A percentile compares a stretch with the other conserved stretches of the same genome.
These are phyloP conservation scores for Clamator glandarius DNA, from an alignment of 2,797 vertebrate genomes.

Conservation along the genomic window DNA sequence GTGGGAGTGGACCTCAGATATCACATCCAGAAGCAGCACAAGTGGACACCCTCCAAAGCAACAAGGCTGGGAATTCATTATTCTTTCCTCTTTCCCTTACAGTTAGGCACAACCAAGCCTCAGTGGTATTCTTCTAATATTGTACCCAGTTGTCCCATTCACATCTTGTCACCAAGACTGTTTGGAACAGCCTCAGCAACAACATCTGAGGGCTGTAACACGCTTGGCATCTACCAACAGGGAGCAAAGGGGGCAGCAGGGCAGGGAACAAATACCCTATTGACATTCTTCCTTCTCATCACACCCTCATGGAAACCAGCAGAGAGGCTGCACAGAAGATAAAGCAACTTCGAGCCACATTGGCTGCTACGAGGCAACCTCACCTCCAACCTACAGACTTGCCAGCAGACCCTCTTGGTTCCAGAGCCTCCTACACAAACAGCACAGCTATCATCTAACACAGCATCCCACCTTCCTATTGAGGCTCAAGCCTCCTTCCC, in stretches of 20 bases:
- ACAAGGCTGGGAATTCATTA: neutral
- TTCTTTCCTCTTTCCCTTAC: neutral
- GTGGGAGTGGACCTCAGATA: neutral
- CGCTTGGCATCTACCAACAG: neutral
- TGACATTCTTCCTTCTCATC: neutral
- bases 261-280: fast-evolving
- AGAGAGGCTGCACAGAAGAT: neutral
- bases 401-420: fast-evolving
- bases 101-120: neutral
- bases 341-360: fast-evolving
- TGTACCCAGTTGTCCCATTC: neutral
- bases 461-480: neutral
- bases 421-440: neutral
- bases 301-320: fast-evolving
- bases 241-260: neutral
- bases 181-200: neutral
- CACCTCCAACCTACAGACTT: neutral
- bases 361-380: neutral
- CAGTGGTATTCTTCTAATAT: neutral
- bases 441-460: fast-evolving
- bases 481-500: fast-evolving
- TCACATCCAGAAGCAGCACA: neutral
- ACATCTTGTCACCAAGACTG: neutral
- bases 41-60: neutral
- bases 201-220: fast-evolving